Evolutionary conservation across 1,140 invertebrate genomes (phyloP), one percentile per base, ranked within the genome.

Genomic region (Trachelipus rathkii): DNA sequence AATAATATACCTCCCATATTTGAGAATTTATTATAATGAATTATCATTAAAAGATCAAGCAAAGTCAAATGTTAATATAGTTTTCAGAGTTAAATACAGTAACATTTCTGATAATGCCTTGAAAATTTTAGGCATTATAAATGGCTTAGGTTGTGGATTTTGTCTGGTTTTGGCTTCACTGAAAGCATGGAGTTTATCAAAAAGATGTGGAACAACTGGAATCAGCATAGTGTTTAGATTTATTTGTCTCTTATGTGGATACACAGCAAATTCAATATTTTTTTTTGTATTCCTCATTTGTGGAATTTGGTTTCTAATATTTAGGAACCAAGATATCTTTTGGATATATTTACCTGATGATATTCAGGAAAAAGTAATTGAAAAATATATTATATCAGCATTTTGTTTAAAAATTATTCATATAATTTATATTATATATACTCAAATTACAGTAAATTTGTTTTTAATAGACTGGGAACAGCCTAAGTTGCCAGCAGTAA

Each of bases 391-490:
- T 0, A 87, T 88, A 53, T 83, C 89, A 46, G 89, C 91, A 10
- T 91, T 92, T 83, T 84, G 86, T 33, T 86, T 93, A 33, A 94
- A 94, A 87, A 78, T 87, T 19, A 81, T 92, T 10, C 90, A 90
- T 81, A 82, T 94, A 11, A 73, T 89, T 0, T 87, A 90, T 74
- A 84, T 92, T 68, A 84, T 93, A 53, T 87, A 88, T 79, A 85
- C 87, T 7, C 89, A 92, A 82, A 88, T 90, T 75, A 89, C 87
- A 7, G 85, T 91, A 33, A 90, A 94, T 82, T 88, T 95, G 67
- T 95, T 96, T 84, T 90, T 95, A 74, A 89, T 96, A 77, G 94
- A 96, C 82, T 96, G 94, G 94, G 94, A 96, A 84, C 87, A 91
- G 76, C 91, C 93, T 53, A 72, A 83, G 81, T 75, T 73, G 53